Evolutionary conservation across 1,140 invertebrate genomes (phyloP).

Genomic region (Bombus breviceps): DNA sequence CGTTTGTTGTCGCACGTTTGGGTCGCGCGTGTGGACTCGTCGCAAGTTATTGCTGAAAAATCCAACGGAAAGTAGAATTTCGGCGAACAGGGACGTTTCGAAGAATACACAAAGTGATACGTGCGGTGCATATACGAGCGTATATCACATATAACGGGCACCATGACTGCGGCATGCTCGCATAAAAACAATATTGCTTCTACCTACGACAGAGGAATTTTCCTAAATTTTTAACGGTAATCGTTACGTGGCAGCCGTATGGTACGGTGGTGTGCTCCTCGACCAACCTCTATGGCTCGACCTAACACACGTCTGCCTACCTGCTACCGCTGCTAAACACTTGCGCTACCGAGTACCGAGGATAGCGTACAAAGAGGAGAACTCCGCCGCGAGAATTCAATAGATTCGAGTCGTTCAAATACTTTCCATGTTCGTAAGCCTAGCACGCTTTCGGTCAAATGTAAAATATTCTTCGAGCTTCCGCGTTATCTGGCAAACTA

Average conservation of each 20-base stretch:
- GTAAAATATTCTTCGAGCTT: slow-evolving; percentile 12
- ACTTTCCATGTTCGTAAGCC: not conserved
- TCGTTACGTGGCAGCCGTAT: slow-evolving; percentile 49
- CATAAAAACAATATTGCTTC: slow-evolving; percentile 62
- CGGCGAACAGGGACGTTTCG: not conserved
- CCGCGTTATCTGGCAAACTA: not conserved
- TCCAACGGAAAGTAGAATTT: slow-evolving; percentile 7
- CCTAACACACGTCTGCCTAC: not conserved
- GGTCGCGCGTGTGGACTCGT: not conserved
- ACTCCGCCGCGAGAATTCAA: slow-evolving; percentile 55
- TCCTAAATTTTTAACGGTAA: slow-evolving; percentile 69
- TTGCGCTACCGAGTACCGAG: not conserved
- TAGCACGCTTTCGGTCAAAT: slow-evolving; percentile 13
- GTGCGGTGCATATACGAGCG: slow-evolving; percentile 48
- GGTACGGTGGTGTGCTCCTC: too few relatives aligned
- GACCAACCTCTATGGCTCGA: not conserved
- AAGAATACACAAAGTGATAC: slow-evolving; percentile 60
- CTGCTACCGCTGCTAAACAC: not conserved
- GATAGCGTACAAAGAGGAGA: slow-evolving; percentile 1
- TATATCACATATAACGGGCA: not conserved
- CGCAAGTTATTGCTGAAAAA: slow-evolving; percentile 26
- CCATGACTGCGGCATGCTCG: not conserved
- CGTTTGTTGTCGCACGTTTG: not conserved
- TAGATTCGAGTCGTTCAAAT: slow-evolving; percentile 35
- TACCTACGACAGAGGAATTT: slow-evolving; percentile 51